phyloP scores from a whole-genome alignment of 2,888 invertebrate genomes.

The Brenthis ino region DNA sequence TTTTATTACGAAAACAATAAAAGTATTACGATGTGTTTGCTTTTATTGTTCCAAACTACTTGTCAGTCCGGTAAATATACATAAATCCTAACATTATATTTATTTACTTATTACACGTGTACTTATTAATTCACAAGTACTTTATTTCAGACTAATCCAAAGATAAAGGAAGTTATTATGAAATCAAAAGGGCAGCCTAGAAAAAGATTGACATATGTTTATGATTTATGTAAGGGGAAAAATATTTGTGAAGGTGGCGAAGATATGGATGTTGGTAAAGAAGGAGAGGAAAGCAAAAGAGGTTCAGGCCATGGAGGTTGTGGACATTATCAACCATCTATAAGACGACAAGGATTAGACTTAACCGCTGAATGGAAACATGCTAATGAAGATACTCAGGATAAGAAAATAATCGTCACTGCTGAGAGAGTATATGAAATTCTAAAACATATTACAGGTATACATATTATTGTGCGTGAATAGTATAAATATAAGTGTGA shows the following conservation, averaged over 20 bases:
- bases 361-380: slow-evolving; percentile 99
- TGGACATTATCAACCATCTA: slow-evolving; percentile 98
- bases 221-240: slow-evolving; percentile 98
- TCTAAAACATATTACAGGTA: slow-evolving; percentile 92
- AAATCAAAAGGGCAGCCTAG: slow-evolving; percentile 98
- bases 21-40: slow-evolving; percentile 98
- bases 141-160: slow-evolving; percentile 89
- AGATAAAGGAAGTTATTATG: slow-evolving; percentile 96
- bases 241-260: slow-evolving; percentile 99
- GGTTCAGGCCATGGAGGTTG: slow-evolving; percentile 95
- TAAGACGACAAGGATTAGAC: slow-evolving; percentile 94
- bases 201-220: slow-evolving; percentile 96
- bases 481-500: background rate
- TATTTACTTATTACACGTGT: background rate
- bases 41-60: slow-evolving; percentile 99
- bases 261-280: slow-evolving; percentile 96
- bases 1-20: slow-evolving; percentile 98
- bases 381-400: slow-evolving; percentile 98
- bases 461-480: slow-evolving; percentile 13
- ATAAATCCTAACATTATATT: slow-evolving; percentile 12
- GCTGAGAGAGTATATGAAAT: slow-evolving; percentile 99
- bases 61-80: slow-evolving; percentile 92
- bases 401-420: slow-evolving; percentile 95
- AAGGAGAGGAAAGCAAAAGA: slow-evolving; percentile 84
- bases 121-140: slow-evolving; percentile 17